Conservation (phyloP, 37 sponge, comb jelly and placozoan genomes). For the Halisarca cf. caerulea region DNA sequence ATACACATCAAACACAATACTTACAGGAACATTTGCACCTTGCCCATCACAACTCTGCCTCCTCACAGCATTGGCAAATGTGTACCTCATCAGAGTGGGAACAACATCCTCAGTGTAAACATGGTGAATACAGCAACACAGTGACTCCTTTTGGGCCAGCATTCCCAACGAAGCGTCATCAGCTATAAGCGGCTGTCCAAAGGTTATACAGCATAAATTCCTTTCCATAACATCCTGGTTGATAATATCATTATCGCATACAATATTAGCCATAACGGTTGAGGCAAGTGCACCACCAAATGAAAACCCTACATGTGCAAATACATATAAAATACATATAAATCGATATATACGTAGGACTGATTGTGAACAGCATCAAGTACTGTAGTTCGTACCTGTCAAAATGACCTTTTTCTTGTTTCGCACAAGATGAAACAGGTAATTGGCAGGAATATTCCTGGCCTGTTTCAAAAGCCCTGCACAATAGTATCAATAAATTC, state of each 20-base stretch:
- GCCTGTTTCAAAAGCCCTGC: background rate
- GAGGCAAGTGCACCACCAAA: background rate
- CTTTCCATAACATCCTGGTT: conserved; percentile 2
- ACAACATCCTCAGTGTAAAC: conserved; percentile 22
- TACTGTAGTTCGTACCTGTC: conserved; percentile 9
- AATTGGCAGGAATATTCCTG: background rate
- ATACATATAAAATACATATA: too few relatives aligned
- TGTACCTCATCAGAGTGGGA: conserved; percentile 25
- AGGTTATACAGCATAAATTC: conserved; percentile 24
- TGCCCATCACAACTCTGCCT: background rate
- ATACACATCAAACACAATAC: background rate
- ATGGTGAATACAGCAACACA: background rate
- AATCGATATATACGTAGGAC: too few relatives aligned
- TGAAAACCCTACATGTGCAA: background rate
- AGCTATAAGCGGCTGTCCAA: conserved; percentile 38
- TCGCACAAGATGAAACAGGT: background rate
- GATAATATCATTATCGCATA: background rate
- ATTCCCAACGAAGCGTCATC: background rate
- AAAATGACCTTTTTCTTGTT: background rate
- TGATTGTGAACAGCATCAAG: too few relatives aligned
- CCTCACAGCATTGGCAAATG: background rate
- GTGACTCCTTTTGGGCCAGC: background rate
- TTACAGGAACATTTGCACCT: too few relatives aligned
- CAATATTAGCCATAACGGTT: background rate
- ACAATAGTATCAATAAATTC: background rate